Percentiles rank a stretch among this genome's conserved stretches.
phyloP scores from a whole-genome alignment of 2,113 vertebrate species.

The Ivindomyrus marchei region DNA sequence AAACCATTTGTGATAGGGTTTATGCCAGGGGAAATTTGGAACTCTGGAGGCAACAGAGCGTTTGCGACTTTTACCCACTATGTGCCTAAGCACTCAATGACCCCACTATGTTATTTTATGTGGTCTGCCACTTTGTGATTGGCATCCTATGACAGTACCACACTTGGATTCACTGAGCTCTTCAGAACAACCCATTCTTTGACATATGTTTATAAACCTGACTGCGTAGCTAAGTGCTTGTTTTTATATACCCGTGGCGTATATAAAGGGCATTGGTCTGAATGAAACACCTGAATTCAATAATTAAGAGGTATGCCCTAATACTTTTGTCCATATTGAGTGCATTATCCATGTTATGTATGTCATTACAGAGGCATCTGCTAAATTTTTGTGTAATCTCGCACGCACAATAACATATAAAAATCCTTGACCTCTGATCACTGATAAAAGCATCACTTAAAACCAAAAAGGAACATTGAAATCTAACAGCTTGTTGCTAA shows the following conservation, averaged over 20 bases:
- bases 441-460: not conserved
- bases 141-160: not conserved
- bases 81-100: not conserved
- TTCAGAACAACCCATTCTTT: not conserved
- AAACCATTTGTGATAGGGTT: not conserved
- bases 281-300: not conserved
- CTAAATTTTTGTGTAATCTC: not conserved
- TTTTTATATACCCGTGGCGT: not conserved
- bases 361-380: not conserved
- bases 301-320: not conserved
- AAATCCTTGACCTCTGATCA: not conserved
- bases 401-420: not conserved
- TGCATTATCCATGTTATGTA: not conserved
- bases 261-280: not conserved
- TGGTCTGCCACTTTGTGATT: not conserved
- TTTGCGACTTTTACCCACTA: not conserved
- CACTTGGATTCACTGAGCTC: not conserved
- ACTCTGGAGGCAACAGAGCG: not conserved
- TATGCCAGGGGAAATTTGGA: not conserved
- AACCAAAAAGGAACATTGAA: not conserved
- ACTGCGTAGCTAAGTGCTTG: not conserved
- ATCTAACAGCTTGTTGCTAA: not conserved
- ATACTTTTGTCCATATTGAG: not conserved
- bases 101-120: not conserved
- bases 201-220: no score